phyloP scores from a whole-genome alignment of 1,140 invertebrate genomes.

The Acromyrmex heyeri region DNA sequence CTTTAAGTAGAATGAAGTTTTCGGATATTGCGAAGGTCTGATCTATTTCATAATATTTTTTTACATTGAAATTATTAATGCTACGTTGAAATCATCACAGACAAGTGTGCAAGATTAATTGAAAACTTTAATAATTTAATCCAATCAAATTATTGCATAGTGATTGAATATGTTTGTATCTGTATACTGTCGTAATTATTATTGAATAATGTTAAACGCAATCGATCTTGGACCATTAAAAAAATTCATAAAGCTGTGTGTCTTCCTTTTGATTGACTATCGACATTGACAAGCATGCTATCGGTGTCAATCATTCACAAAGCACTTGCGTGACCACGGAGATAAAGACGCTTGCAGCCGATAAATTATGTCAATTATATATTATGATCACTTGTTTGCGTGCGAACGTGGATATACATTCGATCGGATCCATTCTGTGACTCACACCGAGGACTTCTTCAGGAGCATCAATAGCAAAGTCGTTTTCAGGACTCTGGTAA shows the following conservation, averaged over 20 bases:
- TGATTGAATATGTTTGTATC: neutral
- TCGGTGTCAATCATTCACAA: conserved; percentile 69
- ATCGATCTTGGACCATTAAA: neutral
- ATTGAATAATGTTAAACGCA: neutral
- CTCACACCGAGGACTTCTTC: conserved; percentile 48
- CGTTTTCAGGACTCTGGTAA: conserved; percentile 81
- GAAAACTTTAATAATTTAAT: neutral
- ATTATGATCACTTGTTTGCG: conserved; percentile 79
- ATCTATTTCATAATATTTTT: neutral
- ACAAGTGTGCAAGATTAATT: neutral
- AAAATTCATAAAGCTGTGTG: neutral
- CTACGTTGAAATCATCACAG: neutral
- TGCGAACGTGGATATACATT: conserved; percentile 7
- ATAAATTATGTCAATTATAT: conserved; percentile 85
- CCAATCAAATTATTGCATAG: neutral
- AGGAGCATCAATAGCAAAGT: conserved; percentile 61
- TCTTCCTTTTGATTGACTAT: neutral
- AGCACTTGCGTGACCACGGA: conserved; percentile 73
- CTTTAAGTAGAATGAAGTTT: neutral
- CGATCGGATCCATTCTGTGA: neutral
- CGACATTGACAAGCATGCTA: conserved; percentile 33
- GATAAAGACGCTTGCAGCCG: conserved; percentile 46
- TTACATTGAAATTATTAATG: neutral
- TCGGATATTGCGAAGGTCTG: neutral
- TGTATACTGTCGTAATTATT: neutral